Evolutionary conservation across 2,888 invertebrate genomes (phyloP).

Genomic region (Blomia tropicalis): DNA sequence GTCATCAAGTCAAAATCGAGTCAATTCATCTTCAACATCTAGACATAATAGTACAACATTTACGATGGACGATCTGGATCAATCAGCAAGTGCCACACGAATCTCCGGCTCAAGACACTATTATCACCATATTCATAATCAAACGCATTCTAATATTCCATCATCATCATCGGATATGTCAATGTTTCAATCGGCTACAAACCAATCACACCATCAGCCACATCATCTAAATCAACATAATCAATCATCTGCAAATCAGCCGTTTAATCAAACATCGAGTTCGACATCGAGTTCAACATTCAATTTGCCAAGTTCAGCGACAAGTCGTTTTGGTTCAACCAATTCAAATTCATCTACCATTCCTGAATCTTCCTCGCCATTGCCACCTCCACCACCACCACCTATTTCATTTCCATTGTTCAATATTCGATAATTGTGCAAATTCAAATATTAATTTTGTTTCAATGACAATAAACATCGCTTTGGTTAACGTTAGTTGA

Average conservation of each 20-base stretch:
- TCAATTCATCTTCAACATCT: background rate
- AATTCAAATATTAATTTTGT: too few relatives aligned
- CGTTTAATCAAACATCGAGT: background rate
- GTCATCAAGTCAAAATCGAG: background rate
- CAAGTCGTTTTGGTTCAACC: background rate
- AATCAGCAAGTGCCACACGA: background rate
- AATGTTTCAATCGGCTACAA: background rate
- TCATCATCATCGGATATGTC: background rate
- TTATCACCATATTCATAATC: background rate
- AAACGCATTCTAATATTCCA: background rate
- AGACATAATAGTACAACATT: background rate
- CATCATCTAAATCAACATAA: background rate
- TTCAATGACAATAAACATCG: too few relatives aligned
- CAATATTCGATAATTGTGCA: background rate
- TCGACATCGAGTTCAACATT: background rate
- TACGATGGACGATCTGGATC: background rate
- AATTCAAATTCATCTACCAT: background rate
- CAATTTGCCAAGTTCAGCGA: background rate
- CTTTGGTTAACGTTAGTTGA: too few relatives aligned
- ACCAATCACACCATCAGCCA: background rate
- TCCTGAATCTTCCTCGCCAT: background rate
- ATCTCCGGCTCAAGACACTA: background rate
- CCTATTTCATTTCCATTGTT: background rate
- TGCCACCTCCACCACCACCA: background rate
- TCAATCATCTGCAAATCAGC: too few relatives aligned